Conservation (phyloP, 2,797 vertebrate genomes). For the Sebastes wilsoni region DNA sequence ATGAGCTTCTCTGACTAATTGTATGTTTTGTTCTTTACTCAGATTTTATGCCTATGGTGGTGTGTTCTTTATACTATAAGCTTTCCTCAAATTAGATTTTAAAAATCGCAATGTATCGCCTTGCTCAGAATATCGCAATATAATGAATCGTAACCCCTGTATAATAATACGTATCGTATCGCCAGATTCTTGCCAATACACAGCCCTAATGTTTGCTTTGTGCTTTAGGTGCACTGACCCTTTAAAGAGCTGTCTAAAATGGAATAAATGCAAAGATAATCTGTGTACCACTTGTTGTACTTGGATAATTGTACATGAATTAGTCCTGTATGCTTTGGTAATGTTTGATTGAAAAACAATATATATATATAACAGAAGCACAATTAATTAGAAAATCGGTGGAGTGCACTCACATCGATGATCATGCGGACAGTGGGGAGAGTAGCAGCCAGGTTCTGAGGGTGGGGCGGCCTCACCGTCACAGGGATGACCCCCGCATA, state of each 20-base stretch:
- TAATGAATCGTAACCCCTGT: no score
- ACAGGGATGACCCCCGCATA: slow-evolving; percentile 96
- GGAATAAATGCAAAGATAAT: background rate
- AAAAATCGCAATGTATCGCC: no score
- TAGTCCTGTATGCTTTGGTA: background rate
- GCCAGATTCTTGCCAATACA: no score
- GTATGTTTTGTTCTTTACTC: no score
- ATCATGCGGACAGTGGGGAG: slow-evolving; percentile 98
- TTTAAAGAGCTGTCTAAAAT: background rate
- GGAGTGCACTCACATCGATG: slow-evolving; percentile 83
- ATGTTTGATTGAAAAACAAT: background rate
- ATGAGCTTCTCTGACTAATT: background rate
- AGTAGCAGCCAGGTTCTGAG: slow-evolving; percentile 94
- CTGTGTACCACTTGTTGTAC: background rate
- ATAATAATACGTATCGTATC: no score
- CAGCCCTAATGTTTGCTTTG: background rate
- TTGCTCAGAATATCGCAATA: no score
- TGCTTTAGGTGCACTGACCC: background rate
- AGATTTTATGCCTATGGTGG: no score
- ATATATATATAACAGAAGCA: background rate
- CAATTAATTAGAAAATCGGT: background rate
- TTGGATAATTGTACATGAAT: background rate
- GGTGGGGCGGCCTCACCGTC: slow-evolving; percentile 94
- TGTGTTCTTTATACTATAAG: no score
- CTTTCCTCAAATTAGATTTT: no score